A percentile compares a stretch with the other conserved stretches of the same genome.
These are phyloP conservation scores for Acanthiza pusilla DNA, from an alignment of 2,797 vertebrate genomes.

Conservation along the genomic window DNA sequence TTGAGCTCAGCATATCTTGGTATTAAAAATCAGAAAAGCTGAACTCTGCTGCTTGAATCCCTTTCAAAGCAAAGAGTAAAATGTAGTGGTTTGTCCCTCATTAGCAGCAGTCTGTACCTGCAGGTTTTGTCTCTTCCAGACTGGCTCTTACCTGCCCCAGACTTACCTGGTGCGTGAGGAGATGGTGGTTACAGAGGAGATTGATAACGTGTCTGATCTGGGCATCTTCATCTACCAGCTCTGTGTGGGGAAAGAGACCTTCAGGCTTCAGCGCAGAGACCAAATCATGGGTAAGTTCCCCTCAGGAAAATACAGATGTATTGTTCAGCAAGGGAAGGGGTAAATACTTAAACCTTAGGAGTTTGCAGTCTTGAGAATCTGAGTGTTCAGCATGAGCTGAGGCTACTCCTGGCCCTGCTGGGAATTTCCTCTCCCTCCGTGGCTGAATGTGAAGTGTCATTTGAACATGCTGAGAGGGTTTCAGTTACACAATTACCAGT, in stretches of 20 bases:
- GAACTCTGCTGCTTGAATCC: background rate
- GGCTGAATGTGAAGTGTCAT: background rate
- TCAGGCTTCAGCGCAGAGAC: slow-evolving; percentile 86
- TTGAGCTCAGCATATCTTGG: background rate
- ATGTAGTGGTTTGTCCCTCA: background rate
- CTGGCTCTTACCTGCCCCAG: slow-evolving; percentile 84
- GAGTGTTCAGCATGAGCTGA: background rate
- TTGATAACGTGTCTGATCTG: slow-evolving; percentile 86
- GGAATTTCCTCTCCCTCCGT: background rate
- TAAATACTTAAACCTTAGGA: background rate
- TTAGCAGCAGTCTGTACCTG: background rate
- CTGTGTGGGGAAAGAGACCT: slow-evolving; percentile 88
- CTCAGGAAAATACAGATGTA: accelerated
- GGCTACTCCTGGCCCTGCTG: background rate
- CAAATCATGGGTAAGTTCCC: slow-evolving; percentile 75
- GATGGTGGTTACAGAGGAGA: slow-evolving; percentile 89
- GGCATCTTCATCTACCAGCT: slow-evolving; percentile 92
- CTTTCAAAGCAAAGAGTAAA: background rate
- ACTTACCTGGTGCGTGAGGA: slow-evolving; percentile 91
- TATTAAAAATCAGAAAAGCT: background rate
- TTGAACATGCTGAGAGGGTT: background rate
- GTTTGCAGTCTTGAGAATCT: background rate
- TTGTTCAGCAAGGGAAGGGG: background rate
- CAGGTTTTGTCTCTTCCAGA: slow-evolving; percentile 68
- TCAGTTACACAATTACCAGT: background rate